Evolutionary conservation across 2,797 vertebrate genomes (phyloP).

Genomic region (Psittacula echo): DNA sequence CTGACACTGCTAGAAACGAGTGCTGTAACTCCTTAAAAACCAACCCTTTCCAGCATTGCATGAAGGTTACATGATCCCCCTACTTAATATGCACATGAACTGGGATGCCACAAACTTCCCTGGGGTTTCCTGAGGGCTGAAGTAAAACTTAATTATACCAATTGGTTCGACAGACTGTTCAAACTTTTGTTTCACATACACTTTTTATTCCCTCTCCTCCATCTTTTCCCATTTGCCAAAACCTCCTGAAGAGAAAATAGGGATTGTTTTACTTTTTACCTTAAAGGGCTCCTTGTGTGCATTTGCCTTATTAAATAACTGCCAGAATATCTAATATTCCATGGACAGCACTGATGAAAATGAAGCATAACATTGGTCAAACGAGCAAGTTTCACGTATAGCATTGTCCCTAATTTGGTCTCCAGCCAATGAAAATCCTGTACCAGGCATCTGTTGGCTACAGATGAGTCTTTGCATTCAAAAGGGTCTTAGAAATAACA

Average conservation of each 20-base stretch:
- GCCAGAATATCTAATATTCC: slow-evolving; percentile 67
- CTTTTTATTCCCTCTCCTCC: slow-evolving; percentile 48
- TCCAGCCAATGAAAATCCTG: slow-evolving; percentile 48
- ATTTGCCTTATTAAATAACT: slow-evolving; percentile 67
- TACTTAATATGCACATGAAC: slow-evolving; percentile 70
- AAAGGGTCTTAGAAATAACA: background rate
- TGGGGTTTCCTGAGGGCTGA: slow-evolving; percentile 57
- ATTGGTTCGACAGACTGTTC: slow-evolving; percentile 52
- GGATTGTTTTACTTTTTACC: slow-evolving; percentile 72
- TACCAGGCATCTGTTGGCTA: background rate
- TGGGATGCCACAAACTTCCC: slow-evolving; percentile 63
- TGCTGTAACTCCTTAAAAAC: background rate
- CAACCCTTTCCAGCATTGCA: background rate
- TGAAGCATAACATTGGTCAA: slow-evolving; percentile 63
- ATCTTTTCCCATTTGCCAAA: slow-evolving; percentile 66
- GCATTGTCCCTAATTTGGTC: slow-evolving; percentile 49
- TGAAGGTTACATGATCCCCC: slow-evolving; percentile 64
- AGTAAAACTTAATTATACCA: slow-evolving; percentile 69
- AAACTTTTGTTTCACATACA: slow-evolving; percentile 62
- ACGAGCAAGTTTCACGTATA: background rate
- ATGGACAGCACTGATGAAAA: slow-evolving; percentile 64
- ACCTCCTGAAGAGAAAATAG: slow-evolving; percentile 71
- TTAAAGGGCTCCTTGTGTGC: slow-evolving; percentile 69
- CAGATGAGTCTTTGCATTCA: slow-evolving; percentile 4
- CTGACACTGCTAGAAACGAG: background rate